These are phyloP conservation scores for Zelleria hepariella DNA, from an alignment of 2,888 invertebrate genomes.

Conservation along the genomic window DNA sequence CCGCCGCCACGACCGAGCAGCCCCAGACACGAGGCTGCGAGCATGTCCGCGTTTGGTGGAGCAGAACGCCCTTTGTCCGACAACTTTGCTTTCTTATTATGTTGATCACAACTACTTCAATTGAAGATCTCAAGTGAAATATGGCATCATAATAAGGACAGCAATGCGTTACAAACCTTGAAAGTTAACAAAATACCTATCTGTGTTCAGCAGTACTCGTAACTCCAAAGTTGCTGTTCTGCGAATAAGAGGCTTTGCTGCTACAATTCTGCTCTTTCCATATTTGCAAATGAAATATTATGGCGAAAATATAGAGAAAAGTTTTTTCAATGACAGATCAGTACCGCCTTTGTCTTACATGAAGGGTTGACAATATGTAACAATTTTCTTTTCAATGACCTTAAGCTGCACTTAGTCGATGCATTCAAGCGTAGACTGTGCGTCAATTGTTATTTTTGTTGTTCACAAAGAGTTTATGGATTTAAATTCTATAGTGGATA, in stretches of 20 bases:
- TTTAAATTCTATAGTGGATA: not conserved
- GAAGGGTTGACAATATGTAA: not conserved
- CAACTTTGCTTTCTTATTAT: slow-evolving; percentile 67
- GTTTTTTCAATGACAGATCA: not conserved
- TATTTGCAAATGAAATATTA: slow-evolving; percentile 6
- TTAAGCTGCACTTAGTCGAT: not conserved
- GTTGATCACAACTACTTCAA: slow-evolving; percentile 17
- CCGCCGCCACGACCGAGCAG: slow-evolving; percentile 64
- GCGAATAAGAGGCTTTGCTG: slow-evolving; percentile 32
- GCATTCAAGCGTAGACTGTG: not conserved
- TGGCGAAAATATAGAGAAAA: slow-evolving; percentile 3
- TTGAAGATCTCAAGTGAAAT: slow-evolving; percentile 11
- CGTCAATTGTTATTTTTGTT: not conserved
- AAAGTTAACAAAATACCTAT: slow-evolving; percentile 46
- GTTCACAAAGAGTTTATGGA: not conserved
- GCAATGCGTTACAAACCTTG: slow-evolving; percentile 49
- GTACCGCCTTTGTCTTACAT: not conserved
- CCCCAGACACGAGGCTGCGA: slow-evolving; percentile 71
- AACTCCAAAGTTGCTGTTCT: slow-evolving; percentile 59
- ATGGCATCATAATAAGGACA: slow-evolving; percentile 59
- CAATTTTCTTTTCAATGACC: not conserved
- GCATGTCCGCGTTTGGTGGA: slow-evolving; percentile 68
- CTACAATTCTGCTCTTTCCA: slow-evolving; percentile 32
- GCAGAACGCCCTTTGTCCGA: slow-evolving; percentile 60
- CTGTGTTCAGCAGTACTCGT: slow-evolving; percentile 66